These are phyloP conservation scores for Euura saliciscinereae DNA, from an alignment of 1,140 invertebrate species.

Conservation along the genomic window DNA sequence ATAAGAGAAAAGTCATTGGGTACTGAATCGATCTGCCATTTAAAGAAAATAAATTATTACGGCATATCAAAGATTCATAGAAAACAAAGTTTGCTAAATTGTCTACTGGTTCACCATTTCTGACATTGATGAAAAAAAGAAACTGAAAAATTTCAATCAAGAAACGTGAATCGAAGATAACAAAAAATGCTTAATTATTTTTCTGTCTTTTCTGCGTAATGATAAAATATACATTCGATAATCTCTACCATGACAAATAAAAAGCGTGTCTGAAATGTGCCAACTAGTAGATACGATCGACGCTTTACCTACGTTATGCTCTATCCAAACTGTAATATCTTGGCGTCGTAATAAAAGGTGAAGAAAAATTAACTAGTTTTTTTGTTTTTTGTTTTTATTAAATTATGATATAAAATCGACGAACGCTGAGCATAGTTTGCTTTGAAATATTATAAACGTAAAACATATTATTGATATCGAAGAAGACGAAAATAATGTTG, in stretches of 20 bases:
- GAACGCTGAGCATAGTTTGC: conserved; percentile 1
- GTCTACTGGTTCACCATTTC: not conserved
- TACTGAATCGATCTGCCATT: not conserved
- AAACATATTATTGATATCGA: not conserved
- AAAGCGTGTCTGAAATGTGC: not conserved
- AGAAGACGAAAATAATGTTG: not conserved
- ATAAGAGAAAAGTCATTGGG: not conserved
- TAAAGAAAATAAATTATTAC: not conserved
- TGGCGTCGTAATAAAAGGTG: too few relatives aligned
- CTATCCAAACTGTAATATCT: not conserved
- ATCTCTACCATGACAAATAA: not conserved
- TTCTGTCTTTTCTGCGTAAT: too few relatives aligned
- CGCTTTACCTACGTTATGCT: not conserved
- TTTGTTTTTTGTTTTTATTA: not conserved
- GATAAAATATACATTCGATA: not conserved
- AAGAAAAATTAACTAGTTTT: too few relatives aligned
- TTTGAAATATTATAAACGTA: not conserved
- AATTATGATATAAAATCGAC: not conserved
- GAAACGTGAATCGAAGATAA: not conserved
- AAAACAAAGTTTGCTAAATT: not conserved
- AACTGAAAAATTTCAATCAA: not conserved
- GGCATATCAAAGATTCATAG: too few relatives aligned
- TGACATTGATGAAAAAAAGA: not conserved
- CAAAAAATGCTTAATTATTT: not conserved
- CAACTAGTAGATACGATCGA: not conserved